Conservation (phyloP, 2,888 invertebrate genomes). For the Rhimphoctona megacephalus region DNA sequence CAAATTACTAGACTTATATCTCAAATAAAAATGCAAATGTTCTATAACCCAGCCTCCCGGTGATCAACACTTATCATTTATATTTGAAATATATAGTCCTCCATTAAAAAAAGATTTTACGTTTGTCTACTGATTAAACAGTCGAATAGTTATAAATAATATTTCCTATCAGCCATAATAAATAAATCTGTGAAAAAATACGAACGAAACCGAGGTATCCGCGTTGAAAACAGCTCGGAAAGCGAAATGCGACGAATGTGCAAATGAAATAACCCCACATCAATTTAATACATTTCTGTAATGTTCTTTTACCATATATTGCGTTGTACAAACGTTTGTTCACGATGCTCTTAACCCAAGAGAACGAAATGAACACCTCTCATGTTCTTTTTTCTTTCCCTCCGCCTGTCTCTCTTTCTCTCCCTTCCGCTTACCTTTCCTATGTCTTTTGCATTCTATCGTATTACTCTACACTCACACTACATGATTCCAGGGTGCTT, state of each 20-base stretch:
- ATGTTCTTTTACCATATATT: not conserved
- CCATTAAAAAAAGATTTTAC: not conserved
- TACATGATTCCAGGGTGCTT: conserved; percentile 63
- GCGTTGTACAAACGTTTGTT: conserved; percentile 20
- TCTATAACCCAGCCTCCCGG: too few species aligned
- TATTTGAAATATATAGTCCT: not conserved
- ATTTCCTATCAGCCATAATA: not conserved
- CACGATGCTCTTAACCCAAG: conserved; percentile 18
- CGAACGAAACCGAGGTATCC: not conserved
- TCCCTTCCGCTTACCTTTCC: not conserved
- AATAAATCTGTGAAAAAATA: not conserved
- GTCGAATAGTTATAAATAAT: not conserved
- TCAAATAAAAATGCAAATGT: too few species aligned
- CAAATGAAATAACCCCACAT: conserved; percentile 6
- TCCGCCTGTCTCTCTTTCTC: not conserved
- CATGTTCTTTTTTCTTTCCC: not conserved
- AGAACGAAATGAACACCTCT: conserved; percentile 30
- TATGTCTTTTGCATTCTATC: conserved; percentile 35
- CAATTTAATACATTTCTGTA: conserved; percentile 9
- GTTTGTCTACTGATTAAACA: not conserved
- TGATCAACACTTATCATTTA: not conserved
- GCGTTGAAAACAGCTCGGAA: not conserved
- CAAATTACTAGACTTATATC: too few species aligned
- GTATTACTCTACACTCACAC: conserved; percentile 47
- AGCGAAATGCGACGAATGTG: not conserved